Evolutionary conservation across 2,113 vertebrate species (phyloP).

Genomic region (Petromus typicus): DNA sequence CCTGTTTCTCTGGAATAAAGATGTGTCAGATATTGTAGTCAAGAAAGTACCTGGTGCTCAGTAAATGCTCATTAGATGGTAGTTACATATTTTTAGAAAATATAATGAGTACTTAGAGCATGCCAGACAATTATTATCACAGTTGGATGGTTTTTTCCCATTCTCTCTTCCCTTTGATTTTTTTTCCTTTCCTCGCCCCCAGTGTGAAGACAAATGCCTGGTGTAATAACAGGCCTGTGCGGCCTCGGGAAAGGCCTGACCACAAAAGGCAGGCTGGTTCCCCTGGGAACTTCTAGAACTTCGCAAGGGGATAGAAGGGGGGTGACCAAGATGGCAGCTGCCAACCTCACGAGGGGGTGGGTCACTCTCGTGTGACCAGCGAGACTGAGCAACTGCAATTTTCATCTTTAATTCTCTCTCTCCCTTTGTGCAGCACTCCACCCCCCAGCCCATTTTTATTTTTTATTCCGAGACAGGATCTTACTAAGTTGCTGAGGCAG

Average conservation of each 20-base stretch:
- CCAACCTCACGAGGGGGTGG: not conserved
- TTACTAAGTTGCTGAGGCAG: not conserved
- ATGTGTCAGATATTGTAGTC: not conserved
- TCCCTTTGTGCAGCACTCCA: not conserved
- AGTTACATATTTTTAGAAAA: not conserved
- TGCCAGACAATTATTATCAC: not conserved
- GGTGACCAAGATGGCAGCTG: not conserved
- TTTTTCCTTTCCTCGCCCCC: not conserved
- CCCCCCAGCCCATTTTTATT: not conserved
- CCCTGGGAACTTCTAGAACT: not conserved
- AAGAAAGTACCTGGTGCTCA: not conserved
- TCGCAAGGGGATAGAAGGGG: not conserved
- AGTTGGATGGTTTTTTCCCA: not conserved
- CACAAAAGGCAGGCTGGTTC: not conserved
- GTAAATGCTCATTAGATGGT: slow-evolving; percentile 33
- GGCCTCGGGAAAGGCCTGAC: not conserved
- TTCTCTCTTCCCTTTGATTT: not conserved
- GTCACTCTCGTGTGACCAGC: no score
- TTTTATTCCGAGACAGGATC: not conserved
- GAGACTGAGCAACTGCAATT: not conserved
- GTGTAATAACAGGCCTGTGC: not conserved
- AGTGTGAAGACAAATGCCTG: not conserved
- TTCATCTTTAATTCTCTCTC: not conserved
- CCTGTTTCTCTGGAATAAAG: not conserved
- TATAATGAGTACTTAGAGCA: slow-evolving; percentile 4